These are phyloP conservation scores for Agapostemon virescens DNA, from an alignment of 2,888 invertebrate genomes.

Conservation along the genomic window DNA sequence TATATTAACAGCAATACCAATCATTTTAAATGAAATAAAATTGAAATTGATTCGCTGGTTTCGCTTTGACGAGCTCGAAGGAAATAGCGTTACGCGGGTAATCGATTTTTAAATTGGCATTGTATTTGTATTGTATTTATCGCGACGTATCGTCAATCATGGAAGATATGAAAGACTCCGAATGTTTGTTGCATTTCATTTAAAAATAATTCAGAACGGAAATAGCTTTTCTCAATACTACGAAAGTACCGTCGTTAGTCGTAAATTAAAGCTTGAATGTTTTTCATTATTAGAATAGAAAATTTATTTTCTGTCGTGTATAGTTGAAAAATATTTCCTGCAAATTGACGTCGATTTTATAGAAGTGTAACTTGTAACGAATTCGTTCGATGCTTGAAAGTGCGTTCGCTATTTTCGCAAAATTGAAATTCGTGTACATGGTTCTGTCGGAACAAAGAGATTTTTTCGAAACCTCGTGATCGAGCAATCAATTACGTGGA, in stretches of 20 bases:
- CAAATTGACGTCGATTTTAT: too few species aligned
- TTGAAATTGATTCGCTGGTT: not conserved
- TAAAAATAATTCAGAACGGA: not conserved
- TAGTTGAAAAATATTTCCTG: too few species aligned
- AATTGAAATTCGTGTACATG: not conserved
- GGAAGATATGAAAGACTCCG: not conserved
- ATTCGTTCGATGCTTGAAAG: too few species aligned
- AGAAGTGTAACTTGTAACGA: too few species aligned
- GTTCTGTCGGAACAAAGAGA: too few species aligned
- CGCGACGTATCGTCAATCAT: conserved; percentile 1
- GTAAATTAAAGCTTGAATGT: too few species aligned
- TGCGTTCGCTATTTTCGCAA: not conserved
- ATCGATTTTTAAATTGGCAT: conserved; percentile 2
- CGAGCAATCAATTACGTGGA: not conserved
- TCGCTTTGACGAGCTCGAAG: not conserved
- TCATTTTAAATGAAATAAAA: not conserved
- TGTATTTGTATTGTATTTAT: not conserved
- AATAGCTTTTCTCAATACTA: too few species aligned
- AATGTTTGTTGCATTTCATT: too few species aligned
- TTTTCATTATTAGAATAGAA: too few species aligned
- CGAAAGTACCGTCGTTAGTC: too few species aligned
- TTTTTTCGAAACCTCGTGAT: not conserved
- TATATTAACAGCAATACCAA: not conserved
- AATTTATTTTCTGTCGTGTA: too few species aligned
- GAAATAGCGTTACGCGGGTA: not conserved